Evolutionary conservation across 1,140 invertebrate species (phyloP).

Genomic region (Halesus radiatus): DNA sequence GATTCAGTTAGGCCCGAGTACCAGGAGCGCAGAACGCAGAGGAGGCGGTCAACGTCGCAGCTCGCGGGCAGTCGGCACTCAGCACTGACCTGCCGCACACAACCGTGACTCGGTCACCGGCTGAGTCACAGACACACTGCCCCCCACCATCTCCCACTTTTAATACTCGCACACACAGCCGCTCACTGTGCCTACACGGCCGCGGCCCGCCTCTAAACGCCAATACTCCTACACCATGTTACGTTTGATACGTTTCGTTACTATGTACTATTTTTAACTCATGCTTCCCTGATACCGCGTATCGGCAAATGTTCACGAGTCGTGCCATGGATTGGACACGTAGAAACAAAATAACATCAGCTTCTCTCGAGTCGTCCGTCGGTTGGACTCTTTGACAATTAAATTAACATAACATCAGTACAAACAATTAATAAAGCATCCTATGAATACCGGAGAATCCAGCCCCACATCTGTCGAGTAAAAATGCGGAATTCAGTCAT

Average conservation of each 20-base stretch:
- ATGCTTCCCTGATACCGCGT: conserved; percentile 28
- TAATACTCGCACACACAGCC: conserved; percentile 29
- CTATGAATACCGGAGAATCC: too few species aligned
- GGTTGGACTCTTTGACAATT: too few species aligned
- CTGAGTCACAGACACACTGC: conserved; percentile 53
- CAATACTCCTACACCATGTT: neutral
- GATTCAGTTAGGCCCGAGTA: conserved; percentile 6
- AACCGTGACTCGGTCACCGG: conserved; percentile 54
- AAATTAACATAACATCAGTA: too few species aligned
- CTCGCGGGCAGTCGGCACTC: conserved; percentile 29
- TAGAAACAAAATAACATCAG: too few species aligned
- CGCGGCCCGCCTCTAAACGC: neutral
- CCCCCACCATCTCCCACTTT: conserved; percentile 37
- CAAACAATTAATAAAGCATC: too few species aligned
- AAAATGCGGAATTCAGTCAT: too few species aligned
- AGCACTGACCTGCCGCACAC: conserved; percentile 54
- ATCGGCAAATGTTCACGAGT: conserved; percentile 20
- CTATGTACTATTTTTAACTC: conserved; percentile 32
- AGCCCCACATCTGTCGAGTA: too few species aligned
- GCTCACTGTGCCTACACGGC: neutral
- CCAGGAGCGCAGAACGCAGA: conserved; percentile 39
- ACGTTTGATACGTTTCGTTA: conserved; percentile 22
- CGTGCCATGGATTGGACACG: too few species aligned
- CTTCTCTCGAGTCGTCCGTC: too few species aligned
- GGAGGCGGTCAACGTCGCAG: neutral